Percentiles rank a stretch among this genome's conserved stretches.
Conservation (phyloP, 2,113 vertebrate genomes). For the Microtus montanus region DNA sequence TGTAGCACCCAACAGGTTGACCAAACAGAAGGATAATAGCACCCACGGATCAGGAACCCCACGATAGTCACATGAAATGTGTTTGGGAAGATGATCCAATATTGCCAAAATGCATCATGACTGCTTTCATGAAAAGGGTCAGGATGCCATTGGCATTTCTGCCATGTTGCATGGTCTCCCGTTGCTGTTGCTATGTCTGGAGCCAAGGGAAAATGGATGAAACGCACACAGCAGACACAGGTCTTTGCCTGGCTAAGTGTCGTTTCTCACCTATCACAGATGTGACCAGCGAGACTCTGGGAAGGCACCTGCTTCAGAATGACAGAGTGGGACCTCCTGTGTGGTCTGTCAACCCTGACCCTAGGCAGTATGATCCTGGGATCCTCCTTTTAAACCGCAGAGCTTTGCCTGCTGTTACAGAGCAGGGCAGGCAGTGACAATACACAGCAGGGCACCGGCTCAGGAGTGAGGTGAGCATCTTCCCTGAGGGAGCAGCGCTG, state of each 20-base stretch:
- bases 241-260: neutral
- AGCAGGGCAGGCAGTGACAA: neutral
- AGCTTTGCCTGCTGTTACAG: neutral
- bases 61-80: neutral
- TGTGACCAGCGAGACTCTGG: neutral
- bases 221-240: accelerated
- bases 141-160: neutral
- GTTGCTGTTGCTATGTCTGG: neutral
- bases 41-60: neutral
- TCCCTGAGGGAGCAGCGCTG: neutral
- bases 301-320: neutral
- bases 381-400: neutral
- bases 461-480: neutral
- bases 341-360: neutral
- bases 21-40: neutral
- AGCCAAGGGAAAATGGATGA: neutral
- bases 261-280: neutral
- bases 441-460: neutral
- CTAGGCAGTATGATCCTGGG: neutral
- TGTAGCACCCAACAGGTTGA: neutral
- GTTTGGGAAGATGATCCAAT: neutral
- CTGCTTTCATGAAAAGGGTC: neutral
- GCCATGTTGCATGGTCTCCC: neutral
- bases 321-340: neutral
- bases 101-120: neutral